These are phyloP conservation scores for Dendrophyllia cribrosa DNA, from an alignment of 64 coral and sea anemone species.

Conservation along the genomic window DNA sequence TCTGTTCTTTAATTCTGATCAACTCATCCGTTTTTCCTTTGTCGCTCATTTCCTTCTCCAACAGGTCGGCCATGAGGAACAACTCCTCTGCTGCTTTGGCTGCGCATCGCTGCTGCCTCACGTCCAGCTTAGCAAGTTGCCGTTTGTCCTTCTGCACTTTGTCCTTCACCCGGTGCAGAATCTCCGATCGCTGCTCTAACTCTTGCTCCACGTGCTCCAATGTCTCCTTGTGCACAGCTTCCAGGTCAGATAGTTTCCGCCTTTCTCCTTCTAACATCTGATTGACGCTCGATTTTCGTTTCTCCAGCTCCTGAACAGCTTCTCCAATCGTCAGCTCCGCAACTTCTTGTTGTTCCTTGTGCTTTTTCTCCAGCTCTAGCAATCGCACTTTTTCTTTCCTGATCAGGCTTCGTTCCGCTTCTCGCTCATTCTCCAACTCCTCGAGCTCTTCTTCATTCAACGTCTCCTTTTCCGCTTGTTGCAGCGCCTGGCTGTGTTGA, in stretches of 20 bases:
- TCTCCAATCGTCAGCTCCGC: constrained; percentile 95
- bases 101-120: constrained; percentile 91
- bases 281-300: constrained; percentile 83
- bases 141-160: constrained; percentile 97
- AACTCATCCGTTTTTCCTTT: constrained; percentile 96
- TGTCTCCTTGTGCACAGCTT: constrained; percentile 96
- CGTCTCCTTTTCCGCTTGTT: constrained; percentile 98
- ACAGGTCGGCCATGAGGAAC: constrained; percentile 94
- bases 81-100: constrained; percentile 94
- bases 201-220: constrained; percentile 91
- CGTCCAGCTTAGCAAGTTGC: constrained; percentile 92
- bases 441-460: constrained; percentile 96
- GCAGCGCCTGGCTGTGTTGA: constrained; percentile 94
- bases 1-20: constrained; percentile 93
- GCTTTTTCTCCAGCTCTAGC: constrained; percentile 96
- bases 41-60: constrained; percentile 98
- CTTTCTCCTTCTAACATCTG: constrained; percentile 81
- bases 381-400: constrained; percentile 95
- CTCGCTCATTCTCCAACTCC: constrained; percentile 96
- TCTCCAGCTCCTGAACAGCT: constrained; percentile 93
- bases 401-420: constrained; percentile 95
- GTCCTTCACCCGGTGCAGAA: constrained; percentile 94
- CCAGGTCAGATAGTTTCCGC: constrained; percentile 79
- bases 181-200: constrained; percentile 85
- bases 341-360: constrained; percentile 96